Percentiles rank a stretch among this genome's conserved stretches.
phyloP scores from a whole-genome alignment of 2,797 vertebrate genomes.

The Percopsis omiscomaycus region DNA sequence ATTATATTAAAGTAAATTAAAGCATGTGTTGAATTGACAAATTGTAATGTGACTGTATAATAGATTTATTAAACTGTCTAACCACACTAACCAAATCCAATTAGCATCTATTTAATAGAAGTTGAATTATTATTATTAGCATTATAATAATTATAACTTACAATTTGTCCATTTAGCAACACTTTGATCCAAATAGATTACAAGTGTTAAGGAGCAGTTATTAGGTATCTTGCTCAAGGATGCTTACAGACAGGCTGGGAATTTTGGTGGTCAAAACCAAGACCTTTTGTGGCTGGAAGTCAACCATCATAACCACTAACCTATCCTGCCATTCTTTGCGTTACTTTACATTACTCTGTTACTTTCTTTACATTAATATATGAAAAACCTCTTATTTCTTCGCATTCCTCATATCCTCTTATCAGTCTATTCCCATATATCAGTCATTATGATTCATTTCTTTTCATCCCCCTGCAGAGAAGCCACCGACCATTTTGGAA shows the following conservation, averaged over 20 bases:
- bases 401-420: background rate
- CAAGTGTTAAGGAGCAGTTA: no score
- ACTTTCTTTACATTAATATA: background rate
- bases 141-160: no score
- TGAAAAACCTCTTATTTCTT: background rate
- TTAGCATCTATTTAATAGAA: no score
- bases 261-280: no score
- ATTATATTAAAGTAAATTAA: background rate
- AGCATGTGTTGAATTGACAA: background rate
- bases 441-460: conserved; percentile 38
- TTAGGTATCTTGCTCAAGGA: no score
- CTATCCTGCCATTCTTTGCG: background rate
- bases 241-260: no score
- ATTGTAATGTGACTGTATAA: background rate
- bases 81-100: no score
- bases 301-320: background rate
- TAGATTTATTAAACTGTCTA: background rate
- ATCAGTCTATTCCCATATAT: background rate
- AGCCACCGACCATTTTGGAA: conserved; percentile 42
- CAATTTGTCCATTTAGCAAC: no score
- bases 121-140: no score
- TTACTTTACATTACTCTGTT: background rate
- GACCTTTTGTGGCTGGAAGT: background rate
- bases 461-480: conserved; percentile 41
- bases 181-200: no score